Evolutionary conservation across 2,888 invertebrate genomes (phyloP).

Genomic region (Horisme vitalbata): DNA sequence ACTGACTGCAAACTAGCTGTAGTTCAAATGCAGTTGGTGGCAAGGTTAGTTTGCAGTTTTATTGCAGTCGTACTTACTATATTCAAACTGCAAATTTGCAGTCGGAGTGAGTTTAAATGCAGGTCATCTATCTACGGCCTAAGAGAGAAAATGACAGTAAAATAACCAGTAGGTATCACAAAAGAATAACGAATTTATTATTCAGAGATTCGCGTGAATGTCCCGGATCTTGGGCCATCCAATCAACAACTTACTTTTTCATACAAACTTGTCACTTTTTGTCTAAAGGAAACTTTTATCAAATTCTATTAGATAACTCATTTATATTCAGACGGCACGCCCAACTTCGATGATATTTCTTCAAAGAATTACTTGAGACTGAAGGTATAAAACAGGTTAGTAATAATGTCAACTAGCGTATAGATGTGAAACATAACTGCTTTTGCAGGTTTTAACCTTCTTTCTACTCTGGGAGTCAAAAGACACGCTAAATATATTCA

Average conservation of each 20-base stretch:
- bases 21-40: too few species aligned
- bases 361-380: conserved; percentile 37
- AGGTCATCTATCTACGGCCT: too few species aligned
- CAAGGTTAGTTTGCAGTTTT: too few species aligned
- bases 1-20: too few species aligned
- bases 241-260: conserved; percentile 48
- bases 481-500: too few species aligned
- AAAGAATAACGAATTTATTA: conserved; percentile 2
- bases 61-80: too few species aligned
- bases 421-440: background rate
- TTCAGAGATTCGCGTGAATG: conserved; percentile 14
- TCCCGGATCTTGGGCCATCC: conserved; percentile 25
- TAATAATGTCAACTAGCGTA: background rate
- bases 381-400: conserved; percentile 15
- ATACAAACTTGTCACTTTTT: conserved; percentile 51
- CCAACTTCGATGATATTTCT: conserved; percentile 47
- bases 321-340: conserved; percentile 55
- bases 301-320: conserved; percentile 60
- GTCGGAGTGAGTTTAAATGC: background rate
- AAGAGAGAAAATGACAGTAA: too few species aligned
- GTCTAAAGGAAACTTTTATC: conserved; percentile 54
- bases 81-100: too few species aligned
- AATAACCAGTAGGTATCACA: too few species aligned
- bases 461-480: too few species aligned
- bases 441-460: too few species aligned